Base-by-base conservation (phyloP, 2,888 invertebrate genomes). In the Tipula lateralis region DNA sequence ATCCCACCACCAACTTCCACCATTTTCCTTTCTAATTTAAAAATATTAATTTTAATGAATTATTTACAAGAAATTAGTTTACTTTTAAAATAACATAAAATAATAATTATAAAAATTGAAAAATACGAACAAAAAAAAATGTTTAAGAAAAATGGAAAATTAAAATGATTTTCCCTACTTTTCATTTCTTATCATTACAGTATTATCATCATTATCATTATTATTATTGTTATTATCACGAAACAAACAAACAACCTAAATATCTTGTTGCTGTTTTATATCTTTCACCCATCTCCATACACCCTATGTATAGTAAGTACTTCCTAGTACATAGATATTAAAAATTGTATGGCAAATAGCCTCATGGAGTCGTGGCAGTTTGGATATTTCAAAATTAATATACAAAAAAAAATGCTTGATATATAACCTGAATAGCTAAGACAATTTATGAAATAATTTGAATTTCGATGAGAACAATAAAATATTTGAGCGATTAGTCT, bases 41-140 rank as follows among this genome's bases (percentile, higher is more conserved):
- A 66, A 66, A 66, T 66, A 24, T 66, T 66, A 66, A 66, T 66
- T 66, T 66, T 66, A 66, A 66, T 66, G 66, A 66, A 66, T 66
- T 66, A 66, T 66, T 66, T 66, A 66, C 66, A 66, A 66, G 66
- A 66, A 66, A 66, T 66, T 66, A 66, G 66, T 66, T 66, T 66
- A 66, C 66, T 66, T 66, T 66, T 66, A 66, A 16, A 66, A 66
- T 66, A 66, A 66, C 66, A 66, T 24, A 66, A 66, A 66, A 66
- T 66, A 66, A 66, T 66, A 66, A 66, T 66, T 66, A 66, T 50
- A 66, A 66, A 66, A 66, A 66, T 66, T 66, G 19, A 66, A 50
- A 44, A 44, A 44, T 44, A n/a, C 19, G 50, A 2, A 39, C 0
- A 39, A 39, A 39, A 44, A 32, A 32, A 39, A 39, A n/a, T 66